Evolutionary conservation across 2,113 vertebrate species (phyloP).

Genomic region (Trochalopteron elliotii): DNA sequence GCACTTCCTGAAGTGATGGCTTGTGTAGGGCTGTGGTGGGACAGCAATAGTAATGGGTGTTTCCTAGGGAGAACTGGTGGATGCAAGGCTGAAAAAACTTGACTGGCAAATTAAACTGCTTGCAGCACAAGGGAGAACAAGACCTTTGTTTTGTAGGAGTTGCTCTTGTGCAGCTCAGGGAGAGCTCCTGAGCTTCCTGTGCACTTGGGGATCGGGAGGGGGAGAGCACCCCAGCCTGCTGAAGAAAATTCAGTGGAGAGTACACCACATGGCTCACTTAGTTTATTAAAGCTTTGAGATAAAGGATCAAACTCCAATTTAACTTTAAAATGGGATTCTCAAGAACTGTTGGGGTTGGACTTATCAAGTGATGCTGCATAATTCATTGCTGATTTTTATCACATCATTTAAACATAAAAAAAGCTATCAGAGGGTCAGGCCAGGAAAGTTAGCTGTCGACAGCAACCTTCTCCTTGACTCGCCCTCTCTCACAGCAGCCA

Average conservation of each 20-base stretch:
- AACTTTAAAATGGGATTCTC: slow-evolving; percentile 39
- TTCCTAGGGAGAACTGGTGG: neutral
- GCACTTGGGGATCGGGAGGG: neutral
- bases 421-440: neutral
- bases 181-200: neutral
- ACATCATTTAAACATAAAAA: slow-evolving; percentile 4
- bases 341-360: neutral
- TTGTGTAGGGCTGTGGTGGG: neutral
- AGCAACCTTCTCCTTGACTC: neutral
- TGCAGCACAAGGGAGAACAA: neutral
- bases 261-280: neutral
- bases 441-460: neutral
- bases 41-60: neutral
- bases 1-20: neutral
- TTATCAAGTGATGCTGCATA: slow-evolving; percentile 20
- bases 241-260: neutral
- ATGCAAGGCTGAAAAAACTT: neutral
- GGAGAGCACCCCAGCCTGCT: neutral
- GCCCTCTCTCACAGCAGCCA: neutral
- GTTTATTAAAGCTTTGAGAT: slow-evolving; percentile 30
- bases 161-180: neutral
- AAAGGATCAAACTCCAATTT: slow-evolving; percentile 15
- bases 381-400: slow-evolving; percentile 57
- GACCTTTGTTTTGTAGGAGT: neutral
- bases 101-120: neutral